Evolutionary conservation across 2,113 vertebrate genomes (phyloP).

Genomic region (Heterotilapia buettikoferi): DNA sequence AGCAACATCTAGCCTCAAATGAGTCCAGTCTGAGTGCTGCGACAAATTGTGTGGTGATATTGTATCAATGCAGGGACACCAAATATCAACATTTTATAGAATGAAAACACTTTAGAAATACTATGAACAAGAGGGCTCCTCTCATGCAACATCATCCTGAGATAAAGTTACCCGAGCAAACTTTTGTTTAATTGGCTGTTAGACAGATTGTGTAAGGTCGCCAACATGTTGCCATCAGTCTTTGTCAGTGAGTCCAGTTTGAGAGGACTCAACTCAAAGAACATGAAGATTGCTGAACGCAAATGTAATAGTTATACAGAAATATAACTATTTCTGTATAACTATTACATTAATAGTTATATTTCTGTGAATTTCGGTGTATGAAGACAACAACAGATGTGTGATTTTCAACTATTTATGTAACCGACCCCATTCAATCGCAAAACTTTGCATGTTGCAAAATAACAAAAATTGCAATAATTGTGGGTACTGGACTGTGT

Average conservation of each 20-base stretch:
- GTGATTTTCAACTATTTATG: neutral
- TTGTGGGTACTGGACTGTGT: neutral
- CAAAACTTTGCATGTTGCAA: neutral
- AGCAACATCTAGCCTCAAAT: neutral
- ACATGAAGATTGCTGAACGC: neutral
- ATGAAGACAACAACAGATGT: neutral
- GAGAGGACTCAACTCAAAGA: neutral
- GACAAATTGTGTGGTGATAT: neutral
- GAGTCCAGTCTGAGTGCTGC: neutral
- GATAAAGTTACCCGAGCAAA: accelerated
- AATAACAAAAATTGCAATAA: neutral
- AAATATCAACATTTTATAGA: neutral
- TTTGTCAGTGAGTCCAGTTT: neutral
- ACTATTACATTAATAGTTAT: neutral
- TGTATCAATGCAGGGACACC: neutral
- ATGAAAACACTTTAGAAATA: neutral
- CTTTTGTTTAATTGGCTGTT: neutral
- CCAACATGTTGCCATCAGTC: neutral
- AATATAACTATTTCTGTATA: neutral
- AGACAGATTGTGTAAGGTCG: neutral
- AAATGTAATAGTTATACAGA: neutral
- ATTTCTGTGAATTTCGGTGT: neutral
- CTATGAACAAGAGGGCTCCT: neutral
- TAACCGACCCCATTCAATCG: neutral
- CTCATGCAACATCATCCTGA: neutral